These are phyloP conservation scores for Pterocles orientalis DNA, from an alignment of 2,113 vertebrate species.

Conservation along the genomic window DNA sequence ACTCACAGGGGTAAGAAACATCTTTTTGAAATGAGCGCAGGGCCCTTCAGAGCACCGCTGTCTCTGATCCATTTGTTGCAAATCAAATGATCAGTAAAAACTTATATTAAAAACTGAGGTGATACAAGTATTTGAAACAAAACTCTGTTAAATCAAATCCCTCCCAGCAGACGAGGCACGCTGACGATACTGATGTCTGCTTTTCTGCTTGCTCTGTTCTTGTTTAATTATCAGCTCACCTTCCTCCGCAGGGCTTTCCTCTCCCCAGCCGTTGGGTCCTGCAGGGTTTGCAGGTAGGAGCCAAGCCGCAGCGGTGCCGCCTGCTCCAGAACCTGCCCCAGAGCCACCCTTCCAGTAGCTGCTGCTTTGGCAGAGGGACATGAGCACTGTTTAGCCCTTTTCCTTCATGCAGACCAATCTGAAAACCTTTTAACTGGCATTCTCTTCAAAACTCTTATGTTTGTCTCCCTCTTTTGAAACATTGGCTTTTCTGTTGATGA, in stretches of 20 bases:
- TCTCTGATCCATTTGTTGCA: background rate
- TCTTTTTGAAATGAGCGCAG: background rate
- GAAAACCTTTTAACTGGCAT: background rate
- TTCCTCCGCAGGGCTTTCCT: background rate
- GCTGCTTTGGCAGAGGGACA: background rate
- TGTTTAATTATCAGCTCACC: background rate
- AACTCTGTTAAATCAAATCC: background rate
- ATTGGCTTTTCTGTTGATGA: background rate
- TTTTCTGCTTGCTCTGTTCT: background rate
- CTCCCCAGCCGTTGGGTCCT: background rate
- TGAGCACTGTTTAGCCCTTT: background rate
- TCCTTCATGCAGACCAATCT: background rate
- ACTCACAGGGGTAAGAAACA: background rate
- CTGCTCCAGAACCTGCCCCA: background rate
- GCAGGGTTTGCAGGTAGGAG: background rate
- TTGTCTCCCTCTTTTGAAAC: background rate
- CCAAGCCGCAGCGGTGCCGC: background rate
- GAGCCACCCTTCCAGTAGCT: background rate
- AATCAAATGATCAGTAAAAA: background rate
- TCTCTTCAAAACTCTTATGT: background rate
- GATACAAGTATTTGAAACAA: background rate
- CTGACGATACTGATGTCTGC: background rate
- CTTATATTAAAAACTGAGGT: rapidly evolving
- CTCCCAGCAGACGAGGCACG: background rate
- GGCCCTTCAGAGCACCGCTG: rapidly evolving